These are phyloP conservation scores for Heliangelus exortis DNA, from an alignment of 2,797 vertebrate species.

Conservation along the genomic window DNA sequence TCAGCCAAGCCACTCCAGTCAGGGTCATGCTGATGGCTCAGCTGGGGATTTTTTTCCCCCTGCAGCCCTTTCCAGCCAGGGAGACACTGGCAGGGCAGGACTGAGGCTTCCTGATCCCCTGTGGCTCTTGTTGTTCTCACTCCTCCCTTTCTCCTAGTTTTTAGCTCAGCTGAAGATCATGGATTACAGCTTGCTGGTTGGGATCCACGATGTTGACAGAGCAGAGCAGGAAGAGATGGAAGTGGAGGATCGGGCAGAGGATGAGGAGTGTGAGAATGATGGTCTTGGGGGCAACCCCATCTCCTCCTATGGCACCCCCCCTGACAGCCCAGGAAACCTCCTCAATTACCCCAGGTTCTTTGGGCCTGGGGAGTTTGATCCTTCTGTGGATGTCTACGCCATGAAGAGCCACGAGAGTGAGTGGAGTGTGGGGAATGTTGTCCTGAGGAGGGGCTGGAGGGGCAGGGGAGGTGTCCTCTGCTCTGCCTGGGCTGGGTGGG, in stretches of 20 bases:
- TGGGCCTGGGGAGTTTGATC: conserved; percentile 91
- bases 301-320: conserved; percentile 91
- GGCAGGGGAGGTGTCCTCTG: background rate
- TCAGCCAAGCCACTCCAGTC: background rate
- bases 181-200: conserved; percentile 95
- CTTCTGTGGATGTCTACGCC: conserved; percentile 93
- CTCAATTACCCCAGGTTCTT: conserved; percentile 92
- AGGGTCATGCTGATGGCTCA: background rate
- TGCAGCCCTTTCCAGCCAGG: background rate
- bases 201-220: conserved; percentile 92
- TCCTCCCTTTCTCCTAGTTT: conserved; percentile 76
- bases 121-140: background rate
- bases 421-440: background rate
- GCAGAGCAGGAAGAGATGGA: conserved; percentile 96
- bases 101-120: background rate
- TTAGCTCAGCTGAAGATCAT: conserved; percentile 94
- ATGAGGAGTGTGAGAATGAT: conserved; percentile 90
- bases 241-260: conserved; percentile 85
- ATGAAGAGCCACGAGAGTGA: conserved; percentile 94
- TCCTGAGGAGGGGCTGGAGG: background rate
- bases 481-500: background rate
- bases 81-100: background rate
- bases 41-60: background rate
- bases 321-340: conserved; percentile 91
- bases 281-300: conserved; percentile 83